Conservation (phyloP, 2,113 vertebrate genomes). For the Chiloscyllium plagiosum region DNA sequence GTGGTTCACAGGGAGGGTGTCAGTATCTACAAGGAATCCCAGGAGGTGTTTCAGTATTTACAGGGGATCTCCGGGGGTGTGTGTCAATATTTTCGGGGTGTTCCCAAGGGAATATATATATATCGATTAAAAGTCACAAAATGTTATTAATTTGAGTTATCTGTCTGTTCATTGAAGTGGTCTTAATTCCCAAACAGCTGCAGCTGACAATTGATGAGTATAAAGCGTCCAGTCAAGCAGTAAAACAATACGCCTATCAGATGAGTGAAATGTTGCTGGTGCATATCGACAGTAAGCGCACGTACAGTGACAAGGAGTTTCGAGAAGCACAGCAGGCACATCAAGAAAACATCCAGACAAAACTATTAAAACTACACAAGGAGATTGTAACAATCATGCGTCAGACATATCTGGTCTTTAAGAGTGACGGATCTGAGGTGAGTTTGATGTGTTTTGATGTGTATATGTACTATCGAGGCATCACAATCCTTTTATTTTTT, state of each 20-base stretch:
- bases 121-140: neutral
- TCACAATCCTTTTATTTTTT: neutral
- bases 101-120: neutral
- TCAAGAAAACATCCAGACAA: conserved; percentile 52
- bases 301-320: conserved; percentile 73
- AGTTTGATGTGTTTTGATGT: neutral
- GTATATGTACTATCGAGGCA: neutral
- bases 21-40: neutral
- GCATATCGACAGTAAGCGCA: conserved; percentile 59
- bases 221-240: conserved; percentile 60
- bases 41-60: neutral
- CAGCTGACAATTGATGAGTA: conserved; percentile 65
- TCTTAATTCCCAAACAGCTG: conserved; percentile 45
- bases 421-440: conserved; percentile 67
- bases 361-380: conserved; percentile 55
- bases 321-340: conserved; percentile 61
- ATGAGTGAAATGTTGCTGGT: conserved; percentile 71
- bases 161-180: neutral
- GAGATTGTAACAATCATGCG: conserved; percentile 60
- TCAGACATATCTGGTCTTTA: conserved; percentile 63
- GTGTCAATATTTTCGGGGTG: neutral
- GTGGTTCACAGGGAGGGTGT: neutral
- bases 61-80: neutral
- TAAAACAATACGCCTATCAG: conserved; percentile 56
- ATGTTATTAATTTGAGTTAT: neutral